Base-by-base conservation (phyloP, 2,888 invertebrate species). In the Nomada hirtipes region DNA sequence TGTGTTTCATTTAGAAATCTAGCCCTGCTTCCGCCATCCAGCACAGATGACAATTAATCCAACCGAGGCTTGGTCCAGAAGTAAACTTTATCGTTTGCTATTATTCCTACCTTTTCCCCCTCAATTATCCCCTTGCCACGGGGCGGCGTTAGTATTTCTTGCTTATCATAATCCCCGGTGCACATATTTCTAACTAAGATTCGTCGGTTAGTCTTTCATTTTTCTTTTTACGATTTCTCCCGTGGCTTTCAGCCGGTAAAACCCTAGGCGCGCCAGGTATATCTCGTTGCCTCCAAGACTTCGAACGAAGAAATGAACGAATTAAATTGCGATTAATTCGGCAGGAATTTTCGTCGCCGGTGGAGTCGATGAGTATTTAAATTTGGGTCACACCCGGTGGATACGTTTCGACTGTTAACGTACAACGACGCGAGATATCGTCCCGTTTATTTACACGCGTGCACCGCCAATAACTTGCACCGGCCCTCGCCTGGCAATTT, bases 371-470 rank as follows among this genome's bases (percentile, higher is more conserved):
- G 67, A 52, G 68, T 63, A 68, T 44, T 11, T 57, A 44, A 72
- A 79, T 68, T n/a, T 10, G 55, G 10, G 20, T 3, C n/a, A 60
- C 61, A 26, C n/a, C n/a, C 7, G 4, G 50, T 23, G 18, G 36
- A 50, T 50, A 2, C 36, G 47, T 63, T 55, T 61, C 67, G 29
- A 11, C 15, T 4, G 65, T 18, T 57, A 44, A 68, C 72, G 23
- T 44, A 11, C 42, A 68, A 29, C 61, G 15, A 60, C 13, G 36
- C 2, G 65, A 52, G 63, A 52, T 18, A 60, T 4, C 26, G 57
- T 15, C 15, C 57, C 20, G 79, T 71, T 71, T 69, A 64, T 79
- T 77, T 67, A 64, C 63, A 36, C 23, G 60, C 42, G 23, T 20
- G 18, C 15, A 23, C 55, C 50, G 50, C 11, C 47, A 18, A 10